Percentiles rank a stretch among this genome's conserved stretches.
These are phyloP conservation scores for Ophioderma brevispina DNA, from an alignment of 35 echinoderm and acorn worm species.

Conservation along the genomic window DNA sequence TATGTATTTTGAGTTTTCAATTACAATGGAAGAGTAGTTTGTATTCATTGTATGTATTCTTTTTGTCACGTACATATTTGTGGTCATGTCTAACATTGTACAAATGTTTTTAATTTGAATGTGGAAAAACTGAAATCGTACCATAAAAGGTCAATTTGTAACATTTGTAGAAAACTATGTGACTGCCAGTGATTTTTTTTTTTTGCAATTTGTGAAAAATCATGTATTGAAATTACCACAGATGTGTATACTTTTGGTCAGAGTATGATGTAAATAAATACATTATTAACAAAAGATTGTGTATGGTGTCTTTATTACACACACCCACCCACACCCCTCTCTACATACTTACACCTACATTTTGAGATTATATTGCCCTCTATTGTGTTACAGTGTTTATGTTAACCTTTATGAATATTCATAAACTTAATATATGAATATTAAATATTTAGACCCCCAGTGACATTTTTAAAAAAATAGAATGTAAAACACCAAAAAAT, in stretches of 20 bases:
- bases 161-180: background rate
- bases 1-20: background rate
- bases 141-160: background rate
- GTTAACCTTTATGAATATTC: too few relatives aligned
- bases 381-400: too few relatives aligned
- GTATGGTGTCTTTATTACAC: too few relatives aligned
- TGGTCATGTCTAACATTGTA: background rate
- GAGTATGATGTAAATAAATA: background rate
- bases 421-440: too few relatives aligned
- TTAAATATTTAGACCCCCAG: too few relatives aligned
- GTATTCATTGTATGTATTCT: background rate
- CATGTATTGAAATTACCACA: background rate
- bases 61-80: background rate
- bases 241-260: constrained; percentile 13
- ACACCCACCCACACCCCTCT: too few relatives aligned
- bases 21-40: background rate
- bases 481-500: too few relatives aligned
- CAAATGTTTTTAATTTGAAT: background rate
- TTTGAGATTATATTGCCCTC: too few relatives aligned
- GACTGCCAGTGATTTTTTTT: background rate
- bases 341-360: too few relatives aligned
- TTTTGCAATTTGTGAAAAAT: background rate
- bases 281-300: background rate
- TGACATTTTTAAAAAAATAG: too few relatives aligned
- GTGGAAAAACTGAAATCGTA: background rate